These are phyloP conservation scores for Erpobdella octoculata DNA, from an alignment of 2,888 invertebrate species.

Conservation along the genomic window DNA sequence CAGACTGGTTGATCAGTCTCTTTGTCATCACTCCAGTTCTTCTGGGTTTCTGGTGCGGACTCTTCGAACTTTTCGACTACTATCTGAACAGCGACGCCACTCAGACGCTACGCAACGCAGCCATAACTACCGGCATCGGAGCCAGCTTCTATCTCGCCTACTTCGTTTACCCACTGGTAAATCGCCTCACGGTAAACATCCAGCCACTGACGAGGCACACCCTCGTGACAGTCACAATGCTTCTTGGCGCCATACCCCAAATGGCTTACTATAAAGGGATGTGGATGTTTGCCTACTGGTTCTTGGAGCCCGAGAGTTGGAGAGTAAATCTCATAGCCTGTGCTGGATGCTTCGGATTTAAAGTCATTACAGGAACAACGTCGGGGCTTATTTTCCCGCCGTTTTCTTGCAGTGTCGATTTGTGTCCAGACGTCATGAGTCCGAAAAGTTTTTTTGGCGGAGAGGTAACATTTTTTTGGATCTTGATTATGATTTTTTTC, in stretches of 20 bases:
- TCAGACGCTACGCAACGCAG: background rate
- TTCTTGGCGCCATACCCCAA: slow-evolving; percentile 9
- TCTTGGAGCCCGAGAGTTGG: slow-evolving; percentile 23
- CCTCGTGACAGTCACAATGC: background rate
- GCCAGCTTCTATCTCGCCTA: slow-evolving; percentile 27
- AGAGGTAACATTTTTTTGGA: background rate
- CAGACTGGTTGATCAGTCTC: slow-evolving; percentile 26
- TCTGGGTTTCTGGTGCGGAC: slow-evolving; percentile 35
- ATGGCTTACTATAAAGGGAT: slow-evolving; percentile 36
- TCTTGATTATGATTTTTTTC: too few relatives aligned
- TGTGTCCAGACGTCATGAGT: background rate
- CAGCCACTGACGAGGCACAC: background rate
- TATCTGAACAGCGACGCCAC: slow-evolving; percentile 16
- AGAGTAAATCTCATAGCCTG: background rate
- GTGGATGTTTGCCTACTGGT: slow-evolving; percentile 32
- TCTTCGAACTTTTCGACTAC: slow-evolving; percentile 33
- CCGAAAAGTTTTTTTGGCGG: background rate
- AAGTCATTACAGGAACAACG: background rate
- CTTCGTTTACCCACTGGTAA: slow-evolving; percentile 26
- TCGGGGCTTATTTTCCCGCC: background rate
- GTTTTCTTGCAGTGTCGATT: background rate
- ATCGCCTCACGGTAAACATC: background rate
- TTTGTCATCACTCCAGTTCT: slow-evolving; percentile 30
- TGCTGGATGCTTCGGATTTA: background rate
- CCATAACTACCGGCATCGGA: slow-evolving; percentile 17